Percentiles rank a stretch among this genome's conserved stretches.
These are phyloP conservation scores for Pampus argenteus DNA, from an alignment of 2,797 vertebrate genomes.

Conservation along the genomic window DNA sequence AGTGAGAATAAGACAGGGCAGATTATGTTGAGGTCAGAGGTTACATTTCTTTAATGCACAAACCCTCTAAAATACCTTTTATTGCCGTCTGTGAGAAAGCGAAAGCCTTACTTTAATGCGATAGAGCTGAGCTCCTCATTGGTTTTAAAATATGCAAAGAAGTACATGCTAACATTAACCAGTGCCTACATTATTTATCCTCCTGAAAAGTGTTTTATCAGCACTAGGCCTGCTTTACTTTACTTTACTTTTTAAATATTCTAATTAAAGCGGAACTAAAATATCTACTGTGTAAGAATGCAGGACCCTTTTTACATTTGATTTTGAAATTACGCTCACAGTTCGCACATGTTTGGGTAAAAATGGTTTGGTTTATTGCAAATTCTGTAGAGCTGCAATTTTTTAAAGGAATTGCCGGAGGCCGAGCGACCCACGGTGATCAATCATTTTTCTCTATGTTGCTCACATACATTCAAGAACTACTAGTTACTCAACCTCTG, in stretches of 20 bases:
- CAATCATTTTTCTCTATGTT: constrained; percentile 17
- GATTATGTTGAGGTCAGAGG: constrained; percentile 75
- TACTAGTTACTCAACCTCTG: constrained; percentile 10
- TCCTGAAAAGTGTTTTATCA: constrained; percentile 81
- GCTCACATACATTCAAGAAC: constrained; percentile 23
- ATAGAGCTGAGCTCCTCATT: constrained; percentile 68
- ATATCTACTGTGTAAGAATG: constrained; percentile 52
- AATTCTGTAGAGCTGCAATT: constrained; percentile 49
- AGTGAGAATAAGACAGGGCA: constrained; percentile 65
- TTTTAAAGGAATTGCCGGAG: constrained; percentile 40
- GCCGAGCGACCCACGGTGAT: constrained; percentile 31
- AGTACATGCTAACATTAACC: constrained; percentile 80
- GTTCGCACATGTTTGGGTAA: constrained; percentile 55
- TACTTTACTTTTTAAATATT: constrained; percentile 77
- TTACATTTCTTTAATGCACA: constrained; percentile 76
- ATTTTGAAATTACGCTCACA: constrained; percentile 54
- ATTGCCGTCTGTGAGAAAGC: constrained; percentile 64
- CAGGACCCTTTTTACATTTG: constrained; percentile 49
- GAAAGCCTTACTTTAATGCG: constrained; percentile 73
- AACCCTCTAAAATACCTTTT: constrained; percentile 74
- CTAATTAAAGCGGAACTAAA: constrained; percentile 66
- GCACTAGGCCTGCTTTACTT: constrained; percentile 73
- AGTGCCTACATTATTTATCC: constrained; percentile 82
- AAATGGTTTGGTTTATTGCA: constrained; percentile 47
- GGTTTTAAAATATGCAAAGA: constrained; percentile 86